Conservation (phyloP, 2,888 invertebrate genomes). For the Spisula solida region DNA sequence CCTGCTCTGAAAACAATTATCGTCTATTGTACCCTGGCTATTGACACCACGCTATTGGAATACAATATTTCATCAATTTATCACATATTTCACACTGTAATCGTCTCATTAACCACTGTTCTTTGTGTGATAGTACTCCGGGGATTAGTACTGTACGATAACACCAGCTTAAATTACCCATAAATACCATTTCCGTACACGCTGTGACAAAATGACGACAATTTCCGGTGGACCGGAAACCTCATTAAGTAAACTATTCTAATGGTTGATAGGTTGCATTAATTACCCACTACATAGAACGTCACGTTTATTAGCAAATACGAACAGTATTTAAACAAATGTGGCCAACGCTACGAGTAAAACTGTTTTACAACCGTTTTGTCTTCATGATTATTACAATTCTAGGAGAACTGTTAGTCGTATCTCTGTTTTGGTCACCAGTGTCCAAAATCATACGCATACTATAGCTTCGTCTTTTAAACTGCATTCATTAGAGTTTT, state of each 20-base stretch:
- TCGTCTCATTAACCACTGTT: background rate
- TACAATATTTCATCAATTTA: conserved; percentile 16
- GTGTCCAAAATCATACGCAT: background rate
- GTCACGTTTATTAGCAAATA: too few species aligned
- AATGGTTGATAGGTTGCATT: background rate
- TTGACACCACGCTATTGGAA: background rate
- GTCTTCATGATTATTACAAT: too few species aligned
- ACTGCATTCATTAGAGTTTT: too few species aligned
- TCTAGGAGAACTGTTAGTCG: too few species aligned
- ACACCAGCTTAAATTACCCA: background rate
- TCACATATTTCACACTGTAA: background rate
- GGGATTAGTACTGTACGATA: background rate
- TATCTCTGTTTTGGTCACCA: too few species aligned
- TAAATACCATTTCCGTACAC: too few species aligned
- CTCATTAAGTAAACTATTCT: background rate
- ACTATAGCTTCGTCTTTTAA: too few species aligned
- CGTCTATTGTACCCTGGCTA: background rate
- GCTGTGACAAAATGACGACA: background rate
- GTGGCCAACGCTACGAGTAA: too few species aligned
- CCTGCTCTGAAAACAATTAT: background rate
- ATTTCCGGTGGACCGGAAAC: conserved; percentile 1
- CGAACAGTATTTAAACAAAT: too few species aligned
- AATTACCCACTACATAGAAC: background rate
- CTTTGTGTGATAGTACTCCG: background rate
- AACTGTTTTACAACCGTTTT: too few species aligned